Percentiles rank a stretch among this genome's conserved stretches.
Conservation (phyloP, 2,888 invertebrate species). For the Caenorhabditis sp. region DNA sequence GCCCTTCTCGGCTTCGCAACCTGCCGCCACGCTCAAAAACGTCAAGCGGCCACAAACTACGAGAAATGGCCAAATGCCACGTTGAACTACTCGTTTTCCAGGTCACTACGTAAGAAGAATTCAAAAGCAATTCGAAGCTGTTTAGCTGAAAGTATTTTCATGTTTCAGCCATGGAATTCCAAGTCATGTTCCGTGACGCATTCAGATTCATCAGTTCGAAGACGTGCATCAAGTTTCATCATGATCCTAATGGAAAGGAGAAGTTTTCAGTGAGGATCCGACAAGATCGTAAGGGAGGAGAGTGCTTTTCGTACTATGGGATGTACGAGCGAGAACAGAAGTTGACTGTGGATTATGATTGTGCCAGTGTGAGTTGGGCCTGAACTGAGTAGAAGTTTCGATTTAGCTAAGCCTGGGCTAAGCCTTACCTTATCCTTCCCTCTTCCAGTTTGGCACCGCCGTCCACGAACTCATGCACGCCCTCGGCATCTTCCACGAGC, state of each 20-base stretch:
- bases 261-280: conserved; percentile 6
- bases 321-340: conserved; percentile 2
- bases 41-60: background rate
- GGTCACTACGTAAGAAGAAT: background rate
- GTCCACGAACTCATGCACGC: conserved; percentile 50
- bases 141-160: background rate
- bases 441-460: conserved; percentile 29
- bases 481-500: conserved; percentile 32
- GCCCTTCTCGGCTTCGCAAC: no score
- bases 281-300: background rate
- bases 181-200: conserved; percentile 41
- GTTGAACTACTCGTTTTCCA: conserved; percentile 6
- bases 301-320: conserved; percentile 6
- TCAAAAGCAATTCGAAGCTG: background rate
- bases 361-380: background rate
- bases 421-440: background rate
- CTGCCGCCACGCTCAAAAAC: background rate
- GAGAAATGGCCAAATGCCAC: background rate
- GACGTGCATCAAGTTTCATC: conserved; percentile 28
- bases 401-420: no score
- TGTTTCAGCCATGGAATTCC: conserved; percentile 32
- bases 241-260: background rate
- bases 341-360: conserved; percentile 3
- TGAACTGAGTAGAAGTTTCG: background rate
- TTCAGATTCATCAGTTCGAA: conserved; percentile 8